Evolutionary conservation across 1,140 invertebrate genomes (phyloP), one percentile per base, ranked within the genome.

Genomic region (Megathymus violae): DNA sequence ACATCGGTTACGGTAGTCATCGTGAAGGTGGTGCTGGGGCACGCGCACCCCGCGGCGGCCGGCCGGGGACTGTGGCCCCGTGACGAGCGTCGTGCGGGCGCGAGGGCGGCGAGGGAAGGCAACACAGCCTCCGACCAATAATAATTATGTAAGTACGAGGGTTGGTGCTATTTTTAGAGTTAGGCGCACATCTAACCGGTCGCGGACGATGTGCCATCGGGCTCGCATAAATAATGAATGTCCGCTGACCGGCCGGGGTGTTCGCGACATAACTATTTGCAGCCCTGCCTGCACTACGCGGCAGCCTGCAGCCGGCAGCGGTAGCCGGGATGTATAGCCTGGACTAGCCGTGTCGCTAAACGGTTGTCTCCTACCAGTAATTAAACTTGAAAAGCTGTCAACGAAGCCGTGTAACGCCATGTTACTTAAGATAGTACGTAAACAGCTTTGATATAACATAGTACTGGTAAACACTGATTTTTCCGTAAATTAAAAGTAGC

Each of bases 101-200:
- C 41, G 34, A 61, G 64, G 54, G 63, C 50, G 68, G 69, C 62
- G 69, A 71, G 62, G 68, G 69, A 66, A 75, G 73, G 74, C 78
- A 82, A 67, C 79, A 78, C 84, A 88, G 82, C 84, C 86, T 87
- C 84, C 84, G 67, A 76, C 71, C 80, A 71, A 82, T 76, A 80
- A 82, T 69, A 85, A 83, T 86, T 87, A 83, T 82, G 76, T 87
- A 87, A 87, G 76, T 73, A 63, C 70, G 79, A 77, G 86, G 86
- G 86, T 80, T 77, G 82, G 50, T 76, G 73, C 82, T 89, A 89
- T 87, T 86, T 87, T 85, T 83, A 83, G 82, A 76, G 52, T 71
- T 51, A 82, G 78, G 71, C 74, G 74, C 70, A 74, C 48, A 74
- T 72, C 73, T 80, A 83, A 83, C 75, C 74, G 64, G 69, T 76